Conservation (phyloP, 2,797 vertebrate genomes). For the Danio choprae region DNA sequence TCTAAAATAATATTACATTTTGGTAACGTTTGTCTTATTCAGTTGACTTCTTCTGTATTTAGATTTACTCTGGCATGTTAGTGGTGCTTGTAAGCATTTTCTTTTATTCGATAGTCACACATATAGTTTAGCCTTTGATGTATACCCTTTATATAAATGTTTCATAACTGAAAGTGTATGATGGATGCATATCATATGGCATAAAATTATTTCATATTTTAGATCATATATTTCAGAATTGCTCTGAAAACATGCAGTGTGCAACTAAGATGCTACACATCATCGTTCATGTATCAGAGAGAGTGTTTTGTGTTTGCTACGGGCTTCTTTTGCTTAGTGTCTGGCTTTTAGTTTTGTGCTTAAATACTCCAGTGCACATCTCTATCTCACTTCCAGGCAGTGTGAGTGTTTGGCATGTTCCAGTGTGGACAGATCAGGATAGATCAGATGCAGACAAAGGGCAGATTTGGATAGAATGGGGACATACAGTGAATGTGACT, state of each 20-base stretch:
- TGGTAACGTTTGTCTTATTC: no score
- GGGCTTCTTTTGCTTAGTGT: not conserved
- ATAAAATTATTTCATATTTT: not conserved
- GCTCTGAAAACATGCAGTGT: not conserved
- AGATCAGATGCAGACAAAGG: constrained; percentile 71
- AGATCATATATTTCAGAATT: not conserved
- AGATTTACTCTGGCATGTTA: no score
- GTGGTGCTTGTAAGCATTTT: no score
- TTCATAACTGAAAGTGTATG: not conserved
- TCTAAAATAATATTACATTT: no score
- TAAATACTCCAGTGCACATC: constrained; percentile 8
- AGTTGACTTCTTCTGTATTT: no score
- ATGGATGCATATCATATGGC: not conserved
- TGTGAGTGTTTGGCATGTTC: constrained; percentile 77
- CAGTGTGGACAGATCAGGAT: constrained; percentile 71
- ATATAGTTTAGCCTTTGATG: no score
- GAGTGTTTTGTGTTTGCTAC: constrained; percentile 3
- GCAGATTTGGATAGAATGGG: constrained; percentile 80
- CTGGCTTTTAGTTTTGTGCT: not conserved
- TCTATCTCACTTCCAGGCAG: constrained; percentile 52
- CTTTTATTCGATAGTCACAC: no score
- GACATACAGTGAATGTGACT: constrained; percentile 74
- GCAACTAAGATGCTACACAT: not conserved
- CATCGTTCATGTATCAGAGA: not conserved
- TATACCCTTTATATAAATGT: no score